Evolutionary conservation across 2,888 invertebrate genomes (phyloP).

Genomic region (Neuroscelio doddi): DNA sequence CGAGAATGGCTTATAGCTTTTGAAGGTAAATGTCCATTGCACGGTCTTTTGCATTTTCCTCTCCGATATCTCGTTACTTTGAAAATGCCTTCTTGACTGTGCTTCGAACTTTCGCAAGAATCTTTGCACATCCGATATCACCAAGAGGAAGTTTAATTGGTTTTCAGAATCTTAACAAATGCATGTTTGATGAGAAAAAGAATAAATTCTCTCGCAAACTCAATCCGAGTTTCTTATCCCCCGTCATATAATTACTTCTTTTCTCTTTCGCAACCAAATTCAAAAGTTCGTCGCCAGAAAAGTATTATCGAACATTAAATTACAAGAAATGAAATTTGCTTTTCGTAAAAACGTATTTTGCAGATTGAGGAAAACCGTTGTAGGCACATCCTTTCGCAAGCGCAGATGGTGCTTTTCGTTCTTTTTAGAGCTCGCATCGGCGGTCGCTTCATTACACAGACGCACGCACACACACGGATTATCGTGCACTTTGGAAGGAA

Average conservation of each 20-base stretch:
- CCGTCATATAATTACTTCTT: slow-evolving; percentile 42
- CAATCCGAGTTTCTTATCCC: slow-evolving; percentile 45
- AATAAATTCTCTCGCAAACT: slow-evolving; percentile 46
- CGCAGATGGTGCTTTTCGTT: slow-evolving; percentile 19
- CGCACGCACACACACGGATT: slow-evolving; percentile 19
- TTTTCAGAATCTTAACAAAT: slow-evolving; percentile 47
- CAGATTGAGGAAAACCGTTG: slow-evolving; percentile 1
- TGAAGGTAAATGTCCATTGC: slow-evolving; percentile 33
- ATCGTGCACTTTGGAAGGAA: slow-evolving; percentile 7
- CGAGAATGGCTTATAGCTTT: slow-evolving; percentile 37
- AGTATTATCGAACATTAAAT: no score
- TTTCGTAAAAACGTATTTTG: no score
- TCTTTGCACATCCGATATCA: slow-evolving; percentile 44
- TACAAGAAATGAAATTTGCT: no score
- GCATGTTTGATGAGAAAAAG: slow-evolving; percentile 46
- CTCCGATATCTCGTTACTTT: slow-evolving; percentile 43
- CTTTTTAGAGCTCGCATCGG: slow-evolving; percentile 10
- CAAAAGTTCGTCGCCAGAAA: neutral
- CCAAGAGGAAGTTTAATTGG: slow-evolving; percentile 48
- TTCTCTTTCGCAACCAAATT: neutral
- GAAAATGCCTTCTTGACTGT: slow-evolving; percentile 39
- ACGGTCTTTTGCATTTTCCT: slow-evolving; percentile 41
- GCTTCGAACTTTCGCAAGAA: slow-evolving; percentile 44
- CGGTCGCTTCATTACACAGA: slow-evolving; percentile 44
- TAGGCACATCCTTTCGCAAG: slow-evolving; percentile 14